Percentiles rank a stretch among this genome's conserved stretches.
These are phyloP conservation scores for Hyles euphorbiae DNA, from an alignment of 1,140 invertebrate genomes.

Conservation along the genomic window DNA sequence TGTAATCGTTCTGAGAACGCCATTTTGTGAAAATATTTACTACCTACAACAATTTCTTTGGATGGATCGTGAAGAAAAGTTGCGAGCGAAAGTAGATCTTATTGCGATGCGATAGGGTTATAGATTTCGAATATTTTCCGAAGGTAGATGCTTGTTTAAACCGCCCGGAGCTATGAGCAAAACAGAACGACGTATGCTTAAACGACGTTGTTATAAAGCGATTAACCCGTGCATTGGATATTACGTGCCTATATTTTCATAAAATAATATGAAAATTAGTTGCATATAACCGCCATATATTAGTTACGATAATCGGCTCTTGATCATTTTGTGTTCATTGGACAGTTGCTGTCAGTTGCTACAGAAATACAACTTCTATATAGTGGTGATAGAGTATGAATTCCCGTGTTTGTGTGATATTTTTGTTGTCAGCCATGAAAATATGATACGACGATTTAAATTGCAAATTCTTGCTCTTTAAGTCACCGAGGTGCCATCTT, in stretches of 20 bases:
- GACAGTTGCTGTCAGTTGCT: too few species aligned
- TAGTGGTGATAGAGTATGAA: too few species aligned
- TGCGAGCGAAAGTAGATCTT: constrained; percentile 9
- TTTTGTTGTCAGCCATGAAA: too few species aligned
- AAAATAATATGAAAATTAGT: constrained; percentile 27
- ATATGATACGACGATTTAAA: constrained; percentile 9
- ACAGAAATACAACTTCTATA: too few species aligned
- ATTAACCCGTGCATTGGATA: constrained; percentile 21
- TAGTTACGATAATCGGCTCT: constrained; percentile 11
- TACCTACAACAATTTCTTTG: constrained; percentile 7
- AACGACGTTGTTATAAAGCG: constrained; percentile 35
- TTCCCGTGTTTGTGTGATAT: too few species aligned
- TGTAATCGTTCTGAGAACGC: constrained; percentile 38
- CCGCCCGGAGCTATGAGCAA: constrained; percentile 14
- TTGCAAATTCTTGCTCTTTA: constrained; percentile 8
- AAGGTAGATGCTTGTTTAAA: not conserved
- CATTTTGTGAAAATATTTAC: constrained; percentile 44
- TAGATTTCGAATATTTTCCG: not conserved
- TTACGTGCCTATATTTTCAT: constrained; percentile 13
- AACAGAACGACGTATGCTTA: constrained; percentile 24
- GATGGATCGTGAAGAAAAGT: not conserved
- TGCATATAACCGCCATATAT: constrained; percentile 19
- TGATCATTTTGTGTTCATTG: constrained; percentile 17
- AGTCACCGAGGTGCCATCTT: constrained; percentile 12
- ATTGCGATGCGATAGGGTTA: not conserved